Evolutionary conservation across 2,888 invertebrate species (phyloP), one percentile per base, ranked within the genome.

Genomic region (Dolomedes plantarius): DNA sequence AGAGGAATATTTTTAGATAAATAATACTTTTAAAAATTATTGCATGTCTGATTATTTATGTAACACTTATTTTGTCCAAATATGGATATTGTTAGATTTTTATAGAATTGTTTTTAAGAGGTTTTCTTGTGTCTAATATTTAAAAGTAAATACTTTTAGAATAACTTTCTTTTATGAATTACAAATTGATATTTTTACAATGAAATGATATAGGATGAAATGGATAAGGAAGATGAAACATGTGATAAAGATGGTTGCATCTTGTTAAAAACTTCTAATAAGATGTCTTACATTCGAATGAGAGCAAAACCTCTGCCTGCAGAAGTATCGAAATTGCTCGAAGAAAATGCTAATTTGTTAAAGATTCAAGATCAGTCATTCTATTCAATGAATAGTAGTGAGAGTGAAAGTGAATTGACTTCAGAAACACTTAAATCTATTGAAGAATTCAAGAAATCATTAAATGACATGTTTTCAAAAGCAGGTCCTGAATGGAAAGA

Each of bases 271-370:
- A 96, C 96, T 0, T 93, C 95, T 0, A 95, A 96, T 90, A 94
- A 94, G 90, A 93, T 94, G 89, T 94, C 94, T 87, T 93, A 92
- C 75, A 93, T 98, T 46, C 94, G 94, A 90, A 94, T 98, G 13
- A 93, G 94, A 89, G 97, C 96, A 0, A 93, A 94, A 88, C 95
- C 97, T 0, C 90, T 98, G 68, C 97, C 98, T 0, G 92, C 92
- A 19, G 92, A 92, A 89, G 94, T 96, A 9, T 94, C 95, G 0
- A 92, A 93, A 36, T 91, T 96, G 67, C 91, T 98, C 86, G 96
- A 96, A 87, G 93, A 93, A 88, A 94, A 95, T 89, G 91, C 93
- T 0, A 94, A 94, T 74, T 91, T 96, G 72, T 92, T 98, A 0
- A 95, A 94, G 92, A 93, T 72, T 11, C 64, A 68, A 31, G 72